Conservation (phyloP, 2,113 vertebrate genomes). For the Anoura caudifer region DNA sequence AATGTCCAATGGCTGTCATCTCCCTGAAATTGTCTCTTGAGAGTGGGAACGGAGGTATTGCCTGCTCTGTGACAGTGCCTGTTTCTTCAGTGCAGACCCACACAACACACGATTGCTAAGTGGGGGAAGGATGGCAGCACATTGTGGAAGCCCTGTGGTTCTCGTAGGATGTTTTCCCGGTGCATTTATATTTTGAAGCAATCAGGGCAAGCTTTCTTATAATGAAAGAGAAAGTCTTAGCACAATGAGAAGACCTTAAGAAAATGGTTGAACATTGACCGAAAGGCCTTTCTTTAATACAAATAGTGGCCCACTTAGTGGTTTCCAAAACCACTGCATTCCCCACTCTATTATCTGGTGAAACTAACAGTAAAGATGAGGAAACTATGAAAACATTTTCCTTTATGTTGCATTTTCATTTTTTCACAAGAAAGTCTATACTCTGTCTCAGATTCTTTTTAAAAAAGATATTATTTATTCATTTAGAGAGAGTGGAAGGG, state of each 20-base stretch:
- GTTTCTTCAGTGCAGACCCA: not conserved
- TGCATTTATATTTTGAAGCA: not conserved
- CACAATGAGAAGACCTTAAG: not conserved
- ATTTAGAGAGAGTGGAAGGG: too few species aligned
- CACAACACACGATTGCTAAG: too few species aligned
- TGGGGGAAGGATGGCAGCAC: too few species aligned
- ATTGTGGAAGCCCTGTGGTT: not conserved
- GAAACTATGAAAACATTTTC: not conserved
- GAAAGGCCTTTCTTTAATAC: not conserved
- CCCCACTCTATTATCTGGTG: not conserved
- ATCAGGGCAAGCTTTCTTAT: not conserved
- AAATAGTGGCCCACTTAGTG: not conserved
- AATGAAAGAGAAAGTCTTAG: not conserved
- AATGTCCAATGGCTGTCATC: too few species aligned
- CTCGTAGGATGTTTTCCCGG: not conserved
- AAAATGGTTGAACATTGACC: not conserved
- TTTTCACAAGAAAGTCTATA: not conserved
- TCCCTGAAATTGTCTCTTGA: not conserved
- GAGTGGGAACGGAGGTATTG: not conserved
- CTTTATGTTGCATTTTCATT: conserved; percentile 28
- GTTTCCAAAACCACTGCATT: not conserved
- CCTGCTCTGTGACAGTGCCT: not conserved
- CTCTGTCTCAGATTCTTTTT: not conserved
- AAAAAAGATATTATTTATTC: too few species aligned
- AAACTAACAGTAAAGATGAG: not conserved